Evolutionary conservation across 2,797 vertebrate genomes (phyloP), one percentile per base, ranked within the genome.

Genomic region (Urosaurus nigricauda): DNA sequence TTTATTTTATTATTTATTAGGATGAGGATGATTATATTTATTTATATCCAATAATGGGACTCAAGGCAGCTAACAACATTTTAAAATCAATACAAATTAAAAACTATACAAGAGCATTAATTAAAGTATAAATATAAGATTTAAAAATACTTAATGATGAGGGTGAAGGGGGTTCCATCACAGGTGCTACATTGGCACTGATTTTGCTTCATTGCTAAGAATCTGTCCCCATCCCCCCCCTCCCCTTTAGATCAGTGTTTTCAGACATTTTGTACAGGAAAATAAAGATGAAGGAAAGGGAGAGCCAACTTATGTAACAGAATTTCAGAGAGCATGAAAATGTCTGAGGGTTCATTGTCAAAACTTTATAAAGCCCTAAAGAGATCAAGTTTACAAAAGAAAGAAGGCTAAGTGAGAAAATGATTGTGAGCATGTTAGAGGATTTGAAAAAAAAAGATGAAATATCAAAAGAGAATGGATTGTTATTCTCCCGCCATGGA

Each of bases 301-400:
- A 84, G 88, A 89, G 40, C 37, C 24, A 65, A 83, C 26, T 19
- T 43, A 58, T 84, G 83, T 84, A 83, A 89, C 8, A 93, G 84
- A 92, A 91, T 86, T 91, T 90, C 79, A 91, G 7, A 29, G 73
- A 89, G 29, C 60, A 40, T 85, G 78, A 86, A 70, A 71, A 87
- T 71, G 81, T 74, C 80, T 85, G n/a, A 51, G 71, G 79, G n/a
- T 88, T 82, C 87, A 9, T 90, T 79, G 53, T 83, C 92, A 83
- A 89, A 90, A 84, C 83, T 91, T 75, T 92, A 19, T 40, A 87
- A 35, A n/a, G 37, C 37, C 70, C 58, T 84, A 78, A 74, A 81
- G 88, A 87, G 77, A 91, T 84, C 70, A 75, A 51, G 53, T 89
- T 89, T 87, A 84, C 58, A 53, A 70, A 89, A 89, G 85, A 87